A percentile compares a stretch with the other conserved stretches of the same genome.
Evolutionary conservation across 2,113 vertebrate species (phyloP).

Genomic region (Cyanocitta stelleri): DNA sequence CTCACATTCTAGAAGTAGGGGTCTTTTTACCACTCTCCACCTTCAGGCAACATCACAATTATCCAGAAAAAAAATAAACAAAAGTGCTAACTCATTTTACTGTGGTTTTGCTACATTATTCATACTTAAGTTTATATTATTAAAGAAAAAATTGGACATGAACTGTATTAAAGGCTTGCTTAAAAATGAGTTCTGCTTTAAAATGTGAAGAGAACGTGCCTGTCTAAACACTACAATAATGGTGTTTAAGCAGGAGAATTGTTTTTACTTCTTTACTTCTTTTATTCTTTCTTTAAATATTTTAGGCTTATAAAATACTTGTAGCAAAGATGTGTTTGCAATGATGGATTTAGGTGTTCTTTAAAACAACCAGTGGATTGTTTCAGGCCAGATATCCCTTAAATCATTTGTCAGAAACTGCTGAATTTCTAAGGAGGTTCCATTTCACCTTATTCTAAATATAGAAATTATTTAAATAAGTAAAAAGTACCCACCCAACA

Average conservation of each 20-base stretch:
- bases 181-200: not conserved
- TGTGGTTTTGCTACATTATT: not conserved
- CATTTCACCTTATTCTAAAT: not conserved
- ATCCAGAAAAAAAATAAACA: not conserved
- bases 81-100: not conserved
- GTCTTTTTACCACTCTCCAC: not conserved
- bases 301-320: not conserved
- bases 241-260: not conserved
- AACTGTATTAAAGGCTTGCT: not conserved
- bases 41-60: not conserved
- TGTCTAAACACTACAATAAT: not conserved
- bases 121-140: not conserved
- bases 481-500: not conserved
- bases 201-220: not conserved
- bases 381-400: not conserved
- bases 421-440: not conserved
- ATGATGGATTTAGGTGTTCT: not conserved
- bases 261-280: not conserved
- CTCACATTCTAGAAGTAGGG: not conserved
- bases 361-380: not conserved
- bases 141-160: not conserved
- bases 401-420: not conserved
- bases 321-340: not conserved
- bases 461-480: not conserved
- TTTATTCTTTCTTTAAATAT: not conserved